phyloP scores from a whole-genome alignment of 2,888 invertebrate species.

The Anthrax anthrax region DNA sequence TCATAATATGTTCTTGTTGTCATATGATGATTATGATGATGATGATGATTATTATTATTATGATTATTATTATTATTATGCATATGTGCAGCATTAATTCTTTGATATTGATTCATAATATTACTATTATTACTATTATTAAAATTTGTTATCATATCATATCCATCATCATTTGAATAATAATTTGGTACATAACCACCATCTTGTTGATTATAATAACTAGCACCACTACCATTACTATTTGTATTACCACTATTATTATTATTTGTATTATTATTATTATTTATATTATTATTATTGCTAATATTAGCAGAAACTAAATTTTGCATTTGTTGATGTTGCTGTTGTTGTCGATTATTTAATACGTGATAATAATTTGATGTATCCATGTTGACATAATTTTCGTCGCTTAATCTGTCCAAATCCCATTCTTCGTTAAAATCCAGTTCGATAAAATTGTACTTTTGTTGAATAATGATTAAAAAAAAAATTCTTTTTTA shows the following conservation, averaged over 20 bases:
- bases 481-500: slow-evolving; percentile 1
- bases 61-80: too few relatives aligned
- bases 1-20: slow-evolving; percentile 1
- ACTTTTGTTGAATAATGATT: not conserved
- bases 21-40: too few relatives aligned
- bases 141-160: slow-evolving; percentile 1
- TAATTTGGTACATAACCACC: not conserved
- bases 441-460: slow-evolving; percentile 7
- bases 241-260: not conserved
- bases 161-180: slow-evolving; percentile 1
- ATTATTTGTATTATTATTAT: not conserved
- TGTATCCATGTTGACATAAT: slow-evolving; percentile 5
- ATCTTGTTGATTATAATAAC: slow-evolving; percentile 3
- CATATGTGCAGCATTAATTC: not conserved
- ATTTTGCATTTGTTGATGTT: not conserved
- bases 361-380: slow-evolving; percentile 9
- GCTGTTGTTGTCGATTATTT: not conserved
- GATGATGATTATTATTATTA: too few relatives aligned
- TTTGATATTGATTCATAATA: not conserved
- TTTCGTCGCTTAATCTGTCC: slow-evolving; percentile 7
- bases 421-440: slow-evolving; percentile 10
- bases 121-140: not conserved
- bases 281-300: not conserved
- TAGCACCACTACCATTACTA: not conserved
- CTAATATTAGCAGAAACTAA: too few relatives aligned